phyloP scores from a whole-genome alignment of 2,888 invertebrate species.

The Lamellibrachia columna region DNA sequence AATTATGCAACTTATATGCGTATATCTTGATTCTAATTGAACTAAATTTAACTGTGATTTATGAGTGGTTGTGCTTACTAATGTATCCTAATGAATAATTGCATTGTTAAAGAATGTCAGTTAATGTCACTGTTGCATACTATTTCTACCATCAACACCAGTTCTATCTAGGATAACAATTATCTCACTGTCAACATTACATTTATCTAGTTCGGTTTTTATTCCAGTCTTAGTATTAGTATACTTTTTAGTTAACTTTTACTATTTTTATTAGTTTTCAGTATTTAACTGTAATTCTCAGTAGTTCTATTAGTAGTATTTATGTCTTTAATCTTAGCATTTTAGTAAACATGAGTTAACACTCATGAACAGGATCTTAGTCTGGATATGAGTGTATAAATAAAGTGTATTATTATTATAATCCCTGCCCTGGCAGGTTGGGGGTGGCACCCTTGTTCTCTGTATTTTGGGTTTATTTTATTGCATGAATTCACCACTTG shows the following conservation, averaged over 20 bases:
- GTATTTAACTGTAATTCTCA: too few relatives aligned
- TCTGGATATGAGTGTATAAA: too few relatives aligned
- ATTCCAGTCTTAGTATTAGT: too few relatives aligned
- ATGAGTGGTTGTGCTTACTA: not conserved
- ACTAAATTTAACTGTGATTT: not conserved
- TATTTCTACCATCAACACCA: not conserved
- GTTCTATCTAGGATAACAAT: not conserved
- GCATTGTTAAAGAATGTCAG: not conserved
- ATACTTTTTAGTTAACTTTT: too few relatives aligned
- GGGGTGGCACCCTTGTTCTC: not conserved
- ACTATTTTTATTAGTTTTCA: too few relatives aligned
- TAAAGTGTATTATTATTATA: not conserved
- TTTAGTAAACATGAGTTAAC: too few relatives aligned
- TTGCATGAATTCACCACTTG: not conserved
- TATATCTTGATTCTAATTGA: not conserved
- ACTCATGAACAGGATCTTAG: too few relatives aligned
- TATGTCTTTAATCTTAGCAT: too few relatives aligned
- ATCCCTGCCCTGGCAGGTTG: not conserved
- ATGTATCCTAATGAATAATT: not conserved
- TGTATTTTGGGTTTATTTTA: not conserved
- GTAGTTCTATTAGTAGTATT: too few relatives aligned
- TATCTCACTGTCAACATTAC: not conserved
- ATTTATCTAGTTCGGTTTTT: too few relatives aligned
- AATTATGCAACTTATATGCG: not conserved
- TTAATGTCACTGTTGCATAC: not conserved